A percentile compares a stretch with the other conserved stretches of the same genome.
Conservation (phyloP, 1,140 invertebrate genomes). For the Drosophila neocordata region DNA sequence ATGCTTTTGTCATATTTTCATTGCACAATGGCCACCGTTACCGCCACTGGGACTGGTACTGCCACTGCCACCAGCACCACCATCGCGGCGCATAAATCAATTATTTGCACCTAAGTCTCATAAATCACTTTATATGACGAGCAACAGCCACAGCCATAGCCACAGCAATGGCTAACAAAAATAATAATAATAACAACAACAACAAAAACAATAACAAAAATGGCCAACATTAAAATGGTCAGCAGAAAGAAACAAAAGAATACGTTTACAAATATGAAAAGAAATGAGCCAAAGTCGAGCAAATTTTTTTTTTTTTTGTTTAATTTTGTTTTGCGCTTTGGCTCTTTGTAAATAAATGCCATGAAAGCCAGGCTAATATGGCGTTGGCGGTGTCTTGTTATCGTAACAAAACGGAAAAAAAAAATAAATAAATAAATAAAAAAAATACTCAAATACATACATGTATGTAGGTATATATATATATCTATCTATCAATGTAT, state of each 20-base stretch:
- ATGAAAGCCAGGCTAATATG: constrained; percentile 70
- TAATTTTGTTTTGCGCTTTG: background rate
- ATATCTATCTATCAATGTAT: background rate
- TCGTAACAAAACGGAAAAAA: constrained; percentile 36
- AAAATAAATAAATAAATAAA: constrained; percentile 16
- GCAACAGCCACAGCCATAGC: constrained; percentile 21
- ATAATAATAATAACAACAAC: background rate
- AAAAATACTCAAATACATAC: constrained; percentile 41
- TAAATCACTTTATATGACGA: constrained; percentile 70
- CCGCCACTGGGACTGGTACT: background rate
- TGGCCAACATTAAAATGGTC: constrained; percentile 64
- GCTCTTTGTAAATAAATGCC: constrained; percentile 43
- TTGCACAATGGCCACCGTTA: constrained; percentile 33
- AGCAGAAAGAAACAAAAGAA: constrained; percentile 29
- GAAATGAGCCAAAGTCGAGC: constrained; percentile 47
- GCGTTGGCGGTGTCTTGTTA: constrained; percentile 73
- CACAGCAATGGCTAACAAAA: background rate
- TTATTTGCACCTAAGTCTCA: constrained; percentile 70
- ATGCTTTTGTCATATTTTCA: constrained; percentile 38
- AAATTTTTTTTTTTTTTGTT: constrained; percentile 35
- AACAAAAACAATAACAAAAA: constrained; percentile 18
- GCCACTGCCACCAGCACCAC: background rate
- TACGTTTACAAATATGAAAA: constrained; percentile 15
- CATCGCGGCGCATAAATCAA: constrained; percentile 62
- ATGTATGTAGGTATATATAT: constrained; percentile 29